These are phyloP conservation scores for Molossus molossus DNA, from an alignment of 2,797 vertebrate species.

Conservation along the genomic window DNA sequence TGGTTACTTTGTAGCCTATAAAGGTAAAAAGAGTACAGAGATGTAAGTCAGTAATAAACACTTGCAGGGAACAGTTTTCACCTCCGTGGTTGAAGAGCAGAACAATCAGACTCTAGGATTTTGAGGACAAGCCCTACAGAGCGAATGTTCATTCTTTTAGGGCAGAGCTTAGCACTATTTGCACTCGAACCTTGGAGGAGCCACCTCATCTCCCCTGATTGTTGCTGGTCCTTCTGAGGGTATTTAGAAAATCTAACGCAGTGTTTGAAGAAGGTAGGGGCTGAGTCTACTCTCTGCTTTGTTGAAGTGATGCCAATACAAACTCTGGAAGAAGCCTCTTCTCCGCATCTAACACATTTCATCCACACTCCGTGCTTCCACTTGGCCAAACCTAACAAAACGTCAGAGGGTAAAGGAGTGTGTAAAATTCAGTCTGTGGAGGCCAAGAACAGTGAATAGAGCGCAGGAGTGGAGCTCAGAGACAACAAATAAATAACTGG, in stretches of 20 bases:
- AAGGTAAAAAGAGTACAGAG: background rate
- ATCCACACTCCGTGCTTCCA: background rate
- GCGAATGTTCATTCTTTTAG: background rate
- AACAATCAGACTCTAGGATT: background rate
- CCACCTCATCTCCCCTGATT: too few relatives aligned
- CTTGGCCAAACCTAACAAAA: background rate
- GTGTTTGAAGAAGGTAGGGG: fast-evolving
- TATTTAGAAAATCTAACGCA: background rate
- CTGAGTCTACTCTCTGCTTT: fast-evolving
- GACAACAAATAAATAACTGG: background rate
- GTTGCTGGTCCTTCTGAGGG: background rate
- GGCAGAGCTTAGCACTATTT: background rate
- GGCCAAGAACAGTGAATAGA: background rate
- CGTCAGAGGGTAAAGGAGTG: background rate
- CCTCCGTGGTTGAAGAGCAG: background rate
- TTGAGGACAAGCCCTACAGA: background rate
- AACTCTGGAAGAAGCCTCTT: background rate
- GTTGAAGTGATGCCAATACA: background rate
- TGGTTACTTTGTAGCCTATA: background rate
- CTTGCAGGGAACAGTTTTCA: background rate
- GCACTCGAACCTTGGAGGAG: background rate
- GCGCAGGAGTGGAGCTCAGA: background rate
- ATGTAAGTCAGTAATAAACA: background rate
- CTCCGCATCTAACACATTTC: background rate
- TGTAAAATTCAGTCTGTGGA: background rate